Evolutionary conservation across 1,140 invertebrate genomes (phyloP).

Genomic region (Maniola jurtina): DNA sequence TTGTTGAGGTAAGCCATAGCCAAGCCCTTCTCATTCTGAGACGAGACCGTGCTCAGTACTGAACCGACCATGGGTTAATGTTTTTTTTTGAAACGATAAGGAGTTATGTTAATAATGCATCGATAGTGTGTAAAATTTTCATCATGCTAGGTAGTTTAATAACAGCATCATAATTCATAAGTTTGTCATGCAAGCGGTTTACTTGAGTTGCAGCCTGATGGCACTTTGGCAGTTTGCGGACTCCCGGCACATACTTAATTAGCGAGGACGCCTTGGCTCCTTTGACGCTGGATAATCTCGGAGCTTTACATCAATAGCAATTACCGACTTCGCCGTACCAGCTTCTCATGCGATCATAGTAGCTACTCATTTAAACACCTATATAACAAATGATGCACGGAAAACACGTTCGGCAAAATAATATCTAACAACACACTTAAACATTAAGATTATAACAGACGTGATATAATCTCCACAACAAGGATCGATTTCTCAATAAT

Average conservation of each 20-base stretch:
- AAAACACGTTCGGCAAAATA: slow-evolving; percentile 61
- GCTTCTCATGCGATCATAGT: slow-evolving; percentile 34
- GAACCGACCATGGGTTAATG: background rate
- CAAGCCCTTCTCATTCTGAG: too few relatives aligned
- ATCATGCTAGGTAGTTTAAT: slow-evolving; percentile 17
- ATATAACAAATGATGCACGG: slow-evolving; percentile 46
- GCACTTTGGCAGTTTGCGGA: slow-evolving; percentile 41
- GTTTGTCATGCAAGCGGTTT: slow-evolving; percentile 27
- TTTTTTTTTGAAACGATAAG: background rate
- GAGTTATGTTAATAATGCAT: background rate
- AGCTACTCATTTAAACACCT: slow-evolving; percentile 36
- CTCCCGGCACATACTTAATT: slow-evolving; percentile 49
- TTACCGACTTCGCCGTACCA: slow-evolving; percentile 35
- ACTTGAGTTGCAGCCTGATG: slow-evolving; percentile 30
- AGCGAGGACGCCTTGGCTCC: slow-evolving; percentile 46
- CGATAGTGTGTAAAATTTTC: slow-evolving; percentile 14
- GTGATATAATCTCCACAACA: slow-evolving; percentile 63
- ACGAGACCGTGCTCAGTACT: too few relatives aligned
- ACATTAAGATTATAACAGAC: slow-evolving; percentile 50
- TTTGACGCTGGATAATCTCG: slow-evolving; percentile 50
- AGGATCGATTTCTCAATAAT: slow-evolving; percentile 62
- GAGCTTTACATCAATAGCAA: slow-evolving; percentile 45
- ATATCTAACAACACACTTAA: slow-evolving; percentile 49
- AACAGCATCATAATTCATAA: slow-evolving; percentile 16
- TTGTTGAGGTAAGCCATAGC: too few relatives aligned